Percentiles rank a stretch among this genome's conserved stretches.
These are phyloP conservation scores for Vollenhovia emeryi DNA, from an alignment of 1,140 invertebrate genomes.

Conservation along the genomic window DNA sequence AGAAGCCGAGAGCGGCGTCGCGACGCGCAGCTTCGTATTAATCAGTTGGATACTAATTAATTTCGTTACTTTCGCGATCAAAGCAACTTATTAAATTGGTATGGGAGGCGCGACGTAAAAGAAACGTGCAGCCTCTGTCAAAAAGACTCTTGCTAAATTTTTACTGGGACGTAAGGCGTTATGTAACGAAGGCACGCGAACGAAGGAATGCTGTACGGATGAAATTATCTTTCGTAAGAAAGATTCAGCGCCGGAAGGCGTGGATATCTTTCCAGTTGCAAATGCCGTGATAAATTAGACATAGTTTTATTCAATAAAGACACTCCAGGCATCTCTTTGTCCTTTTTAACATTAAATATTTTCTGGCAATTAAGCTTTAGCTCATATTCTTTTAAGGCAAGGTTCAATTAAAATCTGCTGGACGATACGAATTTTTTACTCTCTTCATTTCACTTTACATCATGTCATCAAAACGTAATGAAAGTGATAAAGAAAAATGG, in stretches of 20 bases:
- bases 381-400: neutral
- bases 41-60: slow-evolving; percentile 16
- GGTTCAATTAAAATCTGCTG: neutral
- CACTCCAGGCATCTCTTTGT: neutral
- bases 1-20: neutral
- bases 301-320: neutral
- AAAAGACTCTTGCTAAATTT: neutral
- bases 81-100: neutral
- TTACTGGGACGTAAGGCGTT: neutral
- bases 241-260: neutral
- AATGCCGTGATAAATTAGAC: neutral
- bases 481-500: neutral
- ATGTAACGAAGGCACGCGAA: neutral
- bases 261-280: neutral
- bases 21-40: neutral
- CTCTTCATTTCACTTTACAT: neutral
- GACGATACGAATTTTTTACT: neutral
- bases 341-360: neutral
- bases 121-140: neutral
- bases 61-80: neutral
- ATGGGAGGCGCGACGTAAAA: neutral
- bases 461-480: neutral
- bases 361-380: neutral
- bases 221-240: neutral
- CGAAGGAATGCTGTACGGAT: neutral